Evolutionary conservation across 2,113 vertebrate genomes (phyloP).

Genomic region (Rhinoderma darwinii): DNA sequence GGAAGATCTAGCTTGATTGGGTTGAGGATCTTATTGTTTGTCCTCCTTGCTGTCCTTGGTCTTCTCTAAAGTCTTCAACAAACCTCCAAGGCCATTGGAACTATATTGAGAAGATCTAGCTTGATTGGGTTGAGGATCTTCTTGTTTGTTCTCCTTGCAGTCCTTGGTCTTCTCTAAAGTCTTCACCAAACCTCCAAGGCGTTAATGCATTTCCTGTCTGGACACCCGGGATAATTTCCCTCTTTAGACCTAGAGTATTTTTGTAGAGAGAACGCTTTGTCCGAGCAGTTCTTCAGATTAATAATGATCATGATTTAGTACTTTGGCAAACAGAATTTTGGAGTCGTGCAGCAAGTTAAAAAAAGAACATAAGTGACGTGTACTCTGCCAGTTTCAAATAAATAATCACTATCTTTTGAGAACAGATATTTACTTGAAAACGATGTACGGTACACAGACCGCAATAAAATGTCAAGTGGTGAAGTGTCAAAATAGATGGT

Average conservation of each 20-base stretch:
- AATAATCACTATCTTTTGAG: constrained; percentile 21
- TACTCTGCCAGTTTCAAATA: not conserved
- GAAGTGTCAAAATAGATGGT: constrained; percentile 1
- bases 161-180: too few relatives aligned
- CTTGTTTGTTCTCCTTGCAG: too few relatives aligned
- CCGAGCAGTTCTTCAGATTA: not conserved
- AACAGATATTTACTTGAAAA: not conserved
- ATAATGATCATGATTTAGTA: not conserved
- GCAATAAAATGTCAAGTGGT: constrained; percentile 8
- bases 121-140: too few relatives aligned
- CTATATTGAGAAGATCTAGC: too few relatives aligned
- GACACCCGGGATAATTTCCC: not conserved
- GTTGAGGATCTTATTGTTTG: too few relatives aligned
- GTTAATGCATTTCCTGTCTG: too few relatives aligned
- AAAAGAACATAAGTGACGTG: not conserved
- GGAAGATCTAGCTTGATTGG: too few relatives aligned
- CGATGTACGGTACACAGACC: not conserved
- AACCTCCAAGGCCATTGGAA: too few relatives aligned
- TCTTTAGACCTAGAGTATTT: not conserved
- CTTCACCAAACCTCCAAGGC: too few relatives aligned
- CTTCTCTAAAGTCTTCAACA: too few relatives aligned
- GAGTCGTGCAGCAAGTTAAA: not conserved
- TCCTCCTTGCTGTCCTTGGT: too few relatives aligned
- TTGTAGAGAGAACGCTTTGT: not conserved
- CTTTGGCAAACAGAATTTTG: not conserved